A percentile compares a stretch with the other conserved stretches of the same genome.
Evolutionary conservation across 2,888 invertebrate genomes (phyloP).

Genomic region (Drosophila nr. fundita): DNA sequence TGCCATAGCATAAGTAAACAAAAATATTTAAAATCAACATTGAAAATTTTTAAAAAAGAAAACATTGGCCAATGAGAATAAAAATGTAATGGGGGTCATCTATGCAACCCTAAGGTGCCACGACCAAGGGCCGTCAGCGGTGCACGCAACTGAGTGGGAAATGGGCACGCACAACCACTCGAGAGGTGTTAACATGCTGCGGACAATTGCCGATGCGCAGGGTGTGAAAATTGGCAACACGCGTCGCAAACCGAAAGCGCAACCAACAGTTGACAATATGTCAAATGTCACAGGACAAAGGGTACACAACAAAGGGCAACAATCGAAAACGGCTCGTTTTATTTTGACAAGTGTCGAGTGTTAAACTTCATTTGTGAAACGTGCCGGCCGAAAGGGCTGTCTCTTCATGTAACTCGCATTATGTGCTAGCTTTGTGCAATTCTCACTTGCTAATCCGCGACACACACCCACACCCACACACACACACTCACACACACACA

Average conservation of each 20-base stretch:
- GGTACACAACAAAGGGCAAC: constrained; percentile 39
- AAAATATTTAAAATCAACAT: constrained; percentile 77
- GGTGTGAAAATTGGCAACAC: constrained; percentile 82
- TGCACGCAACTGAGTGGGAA: constrained; percentile 15
- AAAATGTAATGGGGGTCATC: constrained; percentile 26
- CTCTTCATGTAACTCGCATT: constrained; percentile 31
- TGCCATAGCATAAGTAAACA: constrained; percentile 65
- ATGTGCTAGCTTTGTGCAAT: constrained; percentile 56
- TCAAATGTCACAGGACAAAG: constrained; percentile 80
- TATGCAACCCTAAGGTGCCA: constrained; percentile 55
- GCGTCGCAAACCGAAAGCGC: constrained; percentile 62
- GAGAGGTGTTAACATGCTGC: constrained; percentile 76
- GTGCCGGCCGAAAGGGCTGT: constrained; percentile 63
- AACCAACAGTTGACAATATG: constrained; percentile 80
- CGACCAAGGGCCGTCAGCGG: constrained; percentile 3
- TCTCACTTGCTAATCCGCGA: constrained; percentile 67
- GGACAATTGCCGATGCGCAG: constrained; percentile 75
- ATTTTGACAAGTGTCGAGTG: constrained; percentile 84
- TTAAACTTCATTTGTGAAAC: constrained; percentile 79
- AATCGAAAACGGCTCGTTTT: constrained; percentile 61
- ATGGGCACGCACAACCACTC: constrained; percentile 65
- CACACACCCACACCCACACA: constrained; percentile 45
- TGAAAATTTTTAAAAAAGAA: constrained; percentile 67
- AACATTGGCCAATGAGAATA: constrained; percentile 43
- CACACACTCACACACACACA: constrained; percentile 10